Evolutionary conservation across 2,113 vertebrate species (phyloP).

Genomic region (Archocentrus centrarchus): DNA sequence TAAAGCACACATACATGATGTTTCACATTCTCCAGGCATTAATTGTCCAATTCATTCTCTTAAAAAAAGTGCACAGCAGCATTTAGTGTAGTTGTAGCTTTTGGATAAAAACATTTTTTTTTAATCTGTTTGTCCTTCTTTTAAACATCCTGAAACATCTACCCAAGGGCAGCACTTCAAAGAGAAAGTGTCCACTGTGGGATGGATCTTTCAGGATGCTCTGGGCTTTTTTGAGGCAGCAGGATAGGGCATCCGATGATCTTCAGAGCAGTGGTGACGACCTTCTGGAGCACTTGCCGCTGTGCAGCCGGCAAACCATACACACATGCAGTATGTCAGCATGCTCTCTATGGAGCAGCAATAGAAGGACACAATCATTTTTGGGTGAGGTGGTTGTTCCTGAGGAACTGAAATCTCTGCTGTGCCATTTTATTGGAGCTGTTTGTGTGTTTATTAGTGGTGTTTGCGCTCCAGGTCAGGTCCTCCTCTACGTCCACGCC

Average conservation of each 20-base stretch:
- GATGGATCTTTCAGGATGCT: neutral
- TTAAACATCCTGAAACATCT: conserved; percentile 2
- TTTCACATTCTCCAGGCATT: neutral
- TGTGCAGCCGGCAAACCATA: neutral
- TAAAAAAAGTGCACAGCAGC: neutral
- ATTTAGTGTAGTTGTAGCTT: neutral
- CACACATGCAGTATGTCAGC: neutral
- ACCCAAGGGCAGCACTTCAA: conserved; percentile 1
- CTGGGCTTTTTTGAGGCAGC: neutral
- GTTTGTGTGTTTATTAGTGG: neutral
- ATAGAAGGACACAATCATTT: neutral
- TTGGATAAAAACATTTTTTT: neutral
- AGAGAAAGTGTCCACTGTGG: neutral
- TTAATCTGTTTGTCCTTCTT: neutral
- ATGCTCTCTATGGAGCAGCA: neutral
- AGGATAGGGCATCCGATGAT: neutral
- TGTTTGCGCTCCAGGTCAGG: neutral
- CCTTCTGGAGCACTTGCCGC: neutral
- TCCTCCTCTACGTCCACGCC: neutral
- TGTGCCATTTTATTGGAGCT: neutral
- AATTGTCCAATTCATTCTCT: neutral
- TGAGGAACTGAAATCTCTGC: neutral
- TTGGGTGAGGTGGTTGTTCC: neutral
- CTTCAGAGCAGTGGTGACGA: neutral
- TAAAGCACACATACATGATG: neutral